Evolutionary conservation across 1,140 invertebrate species (phyloP).

Genomic region (Apis dorsata): DNA sequence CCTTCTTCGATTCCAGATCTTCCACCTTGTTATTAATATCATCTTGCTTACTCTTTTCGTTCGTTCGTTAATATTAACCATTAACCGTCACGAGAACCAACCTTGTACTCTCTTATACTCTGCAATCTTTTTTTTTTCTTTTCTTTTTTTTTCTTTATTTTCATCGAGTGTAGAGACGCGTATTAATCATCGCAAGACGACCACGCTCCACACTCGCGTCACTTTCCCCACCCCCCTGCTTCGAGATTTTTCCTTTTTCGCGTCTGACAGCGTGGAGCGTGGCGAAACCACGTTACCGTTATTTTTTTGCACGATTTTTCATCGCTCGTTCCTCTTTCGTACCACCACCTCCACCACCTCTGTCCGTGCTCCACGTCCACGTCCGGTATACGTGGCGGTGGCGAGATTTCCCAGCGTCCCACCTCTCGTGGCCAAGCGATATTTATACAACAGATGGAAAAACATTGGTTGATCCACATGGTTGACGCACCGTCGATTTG

Average conservation of each 20-base stretch:
- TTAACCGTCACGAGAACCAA: conserved; percentile 1
- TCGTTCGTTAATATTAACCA: conserved; percentile 43
- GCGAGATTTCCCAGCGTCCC: too few species aligned
- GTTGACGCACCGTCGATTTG: conserved; percentile 67
- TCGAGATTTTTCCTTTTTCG: conserved; percentile 3
- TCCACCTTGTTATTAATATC: background rate
- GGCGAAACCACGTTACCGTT: conserved; percentile 3
- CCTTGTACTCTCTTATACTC: conserved; percentile 16
- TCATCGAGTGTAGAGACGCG: background rate
- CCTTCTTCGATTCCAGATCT: too few species aligned
- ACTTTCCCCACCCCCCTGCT: conserved; percentile 2
- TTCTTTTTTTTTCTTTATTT: background rate
- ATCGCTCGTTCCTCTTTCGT: background rate
- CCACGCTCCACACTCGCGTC: conserved; percentile 16
- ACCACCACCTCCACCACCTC: background rate
- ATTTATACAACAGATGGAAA: conserved; percentile 35
- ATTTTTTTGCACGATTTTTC: conserved; percentile 26
- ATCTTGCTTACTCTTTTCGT: conserved; percentile 1
- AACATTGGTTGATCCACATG: background rate
- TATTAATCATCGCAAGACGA: conserved; percentile 39
- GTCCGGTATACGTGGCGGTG: background rate
- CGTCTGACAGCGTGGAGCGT: background rate
- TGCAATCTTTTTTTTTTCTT: too few species aligned
- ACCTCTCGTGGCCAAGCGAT: background rate
- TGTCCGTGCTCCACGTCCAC: background rate